phyloP scores from a whole-genome alignment of 2,113 vertebrate genomes.

The Australoheros scitulus region DNA sequence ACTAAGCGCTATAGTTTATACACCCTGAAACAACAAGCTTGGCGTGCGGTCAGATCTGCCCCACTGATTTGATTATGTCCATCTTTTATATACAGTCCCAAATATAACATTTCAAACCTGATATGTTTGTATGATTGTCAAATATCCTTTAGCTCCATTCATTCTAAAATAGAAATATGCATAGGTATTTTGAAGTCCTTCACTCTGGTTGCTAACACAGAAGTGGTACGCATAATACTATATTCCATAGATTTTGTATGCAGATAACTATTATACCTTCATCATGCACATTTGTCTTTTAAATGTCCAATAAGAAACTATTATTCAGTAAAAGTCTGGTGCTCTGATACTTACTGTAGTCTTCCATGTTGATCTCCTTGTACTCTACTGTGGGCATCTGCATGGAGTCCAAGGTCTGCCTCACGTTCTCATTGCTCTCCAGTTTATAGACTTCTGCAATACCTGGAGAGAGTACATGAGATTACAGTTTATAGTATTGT shows the following conservation, averaged over 20 bases:
- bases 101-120: not conserved
- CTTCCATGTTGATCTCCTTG: conserved; percentile 83
- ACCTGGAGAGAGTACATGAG: conserved; percentile 10
- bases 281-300: not conserved
- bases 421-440: conserved; percentile 89
- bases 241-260: not conserved
- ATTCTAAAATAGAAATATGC: not conserved
- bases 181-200: no score
- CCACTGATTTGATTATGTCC: not conserved
- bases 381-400: conserved; percentile 94
- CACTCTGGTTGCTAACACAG: no score
- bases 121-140: not conserved
- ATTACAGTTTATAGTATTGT: not conserved
- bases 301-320: not conserved
- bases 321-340: not conserved
- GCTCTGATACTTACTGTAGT: conserved; percentile 84
- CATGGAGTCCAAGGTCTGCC: conserved; percentile 79
- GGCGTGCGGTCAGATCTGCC: no score
- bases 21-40: no score
- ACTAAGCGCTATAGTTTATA: no score
- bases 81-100: not conserved
- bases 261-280: not conserved
- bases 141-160: not conserved
- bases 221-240: no score
- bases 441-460: conserved; percentile 86